Base-by-base conservation (phyloP, 2,797 vertebrate species). In the Gymnothorax reevesii region DNA sequence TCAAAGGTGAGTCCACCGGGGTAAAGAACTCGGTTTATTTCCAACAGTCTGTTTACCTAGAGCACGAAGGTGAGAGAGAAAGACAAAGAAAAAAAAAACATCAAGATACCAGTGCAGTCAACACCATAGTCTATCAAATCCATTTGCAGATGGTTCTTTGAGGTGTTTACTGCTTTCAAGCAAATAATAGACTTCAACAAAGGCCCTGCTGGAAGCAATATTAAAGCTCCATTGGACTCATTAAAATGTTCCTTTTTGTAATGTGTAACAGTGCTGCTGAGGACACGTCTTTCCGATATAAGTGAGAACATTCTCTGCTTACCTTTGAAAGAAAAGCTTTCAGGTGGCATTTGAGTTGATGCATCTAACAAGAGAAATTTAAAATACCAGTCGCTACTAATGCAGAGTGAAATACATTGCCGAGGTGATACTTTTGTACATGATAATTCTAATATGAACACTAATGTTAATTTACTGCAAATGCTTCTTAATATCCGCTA, bases 181-280 rank as follows among this genome's bases (percentile, higher is more conserved):
- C 20, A 22, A 80, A 80, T 80, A 54, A 80, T 55, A 80, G 77
- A n/a, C 52, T 80, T 55, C 20, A 80, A 7, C 20, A 80, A 80
- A 80, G 55, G 49, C 52, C 77, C 52, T 54, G 52, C n/a, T 80
- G 77, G 55, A 55, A 80, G 52, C 77, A 22, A 55, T 80, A 80
- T 80, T 80, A 80, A 80, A 80, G 77, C 22, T 80, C 49, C 20
- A 54, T 22, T 80, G 77, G 52, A 52, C 52, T 54, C 77, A 80
- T 80, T 80, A 80, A 80, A 80, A 80, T 80, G 49, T 49, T 77
- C 73, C 33, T 49, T 77, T 77, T 77, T 52, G 13, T n/a, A 80
- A 20, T 8, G 17, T n/a, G 52, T 55, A 54, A 52, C n/a, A 54
- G 12, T 54, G 75, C 13, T 80, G 55, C 77, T 54, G 77, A 55